These are phyloP conservation scores for Pangasius djambal DNA, from an alignment of 2,797 vertebrate genomes.

Conservation along the genomic window DNA sequence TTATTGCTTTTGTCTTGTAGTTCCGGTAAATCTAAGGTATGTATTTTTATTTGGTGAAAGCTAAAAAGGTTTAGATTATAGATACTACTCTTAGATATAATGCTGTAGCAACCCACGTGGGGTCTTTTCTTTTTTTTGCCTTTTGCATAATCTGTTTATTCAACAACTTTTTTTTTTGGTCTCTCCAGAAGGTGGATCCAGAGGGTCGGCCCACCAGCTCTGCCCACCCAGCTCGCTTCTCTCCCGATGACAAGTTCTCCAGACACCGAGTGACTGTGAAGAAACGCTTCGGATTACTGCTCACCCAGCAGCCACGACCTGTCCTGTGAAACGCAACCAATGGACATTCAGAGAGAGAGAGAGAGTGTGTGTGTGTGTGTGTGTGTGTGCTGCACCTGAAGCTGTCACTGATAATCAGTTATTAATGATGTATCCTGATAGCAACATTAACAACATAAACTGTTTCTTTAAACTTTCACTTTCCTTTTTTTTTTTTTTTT, in stretches of 20 bases:
- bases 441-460: background rate
- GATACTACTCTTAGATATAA: background rate
- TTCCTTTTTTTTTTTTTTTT: background rate
- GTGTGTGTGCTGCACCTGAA: background rate
- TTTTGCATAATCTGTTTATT: background rate
- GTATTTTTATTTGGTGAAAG: background rate
- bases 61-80: too few species aligned
- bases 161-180: rapidly evolving
- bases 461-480: background rate
- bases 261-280: conserved; percentile 85
- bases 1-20: background rate
- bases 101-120: background rate
- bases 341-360: background rate
- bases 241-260: conserved; percentile 92
- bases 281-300: conserved; percentile 85
- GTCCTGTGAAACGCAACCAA: conserved; percentile 70
- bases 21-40: background rate
- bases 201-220: conserved; percentile 81
- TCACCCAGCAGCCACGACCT: conserved; percentile 86
- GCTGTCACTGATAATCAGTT: background rate
- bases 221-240: conserved; percentile 90
- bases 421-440: background rate
- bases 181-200: conserved; percentile 76
- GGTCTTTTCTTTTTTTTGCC: background rate
- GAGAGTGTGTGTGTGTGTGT: background rate